These are phyloP conservation scores for Chromoteleia sp. DNA, from an alignment of 2,888 invertebrate species.

Conservation along the genomic window DNA sequence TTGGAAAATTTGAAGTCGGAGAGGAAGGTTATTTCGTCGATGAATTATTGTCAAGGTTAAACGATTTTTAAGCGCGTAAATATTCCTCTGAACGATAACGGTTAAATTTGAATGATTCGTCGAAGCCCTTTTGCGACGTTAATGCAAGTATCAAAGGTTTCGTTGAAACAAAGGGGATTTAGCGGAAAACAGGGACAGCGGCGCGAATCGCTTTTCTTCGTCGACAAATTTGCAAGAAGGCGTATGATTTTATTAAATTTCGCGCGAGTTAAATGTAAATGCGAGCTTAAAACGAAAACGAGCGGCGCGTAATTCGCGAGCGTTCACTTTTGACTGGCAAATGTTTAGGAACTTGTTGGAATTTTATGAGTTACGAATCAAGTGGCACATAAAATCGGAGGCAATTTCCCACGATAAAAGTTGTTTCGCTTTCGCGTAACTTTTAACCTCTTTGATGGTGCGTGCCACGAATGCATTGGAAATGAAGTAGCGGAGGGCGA, in stretches of 20 bases:
- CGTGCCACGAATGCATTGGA: constrained; percentile 70
- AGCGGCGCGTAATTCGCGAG: constrained; percentile 13
- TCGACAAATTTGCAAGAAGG: constrained; percentile 13
- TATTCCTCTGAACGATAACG: too few relatives aligned
- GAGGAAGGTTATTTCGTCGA: too few relatives aligned
- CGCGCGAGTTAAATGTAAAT: constrained; percentile 22
- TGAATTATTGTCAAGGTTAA: too few relatives aligned
- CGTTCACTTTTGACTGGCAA: constrained; percentile 40
- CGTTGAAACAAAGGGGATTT: too few relatives aligned
- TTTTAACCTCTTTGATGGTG: constrained; percentile 69
- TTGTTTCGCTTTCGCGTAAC: constrained; percentile 67
- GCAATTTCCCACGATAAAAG: constrained; percentile 65
- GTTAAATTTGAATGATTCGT: too few relatives aligned
- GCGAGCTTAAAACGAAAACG: constrained; percentile 6
- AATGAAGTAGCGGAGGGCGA: constrained; percentile 65
- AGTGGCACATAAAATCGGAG: constrained; percentile 65
- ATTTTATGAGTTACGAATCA: constrained; percentile 62
- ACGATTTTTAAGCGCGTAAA: too few relatives aligned
- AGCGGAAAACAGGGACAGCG: too few relatives aligned
- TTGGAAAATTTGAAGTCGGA: too few relatives aligned
- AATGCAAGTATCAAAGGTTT: too few relatives aligned
- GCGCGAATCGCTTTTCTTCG: not conserved
- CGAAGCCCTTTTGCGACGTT: too few relatives aligned
- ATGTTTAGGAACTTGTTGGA: constrained; percentile 49
- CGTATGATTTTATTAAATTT: constrained; percentile 32